Conservation (phyloP, 2,113 vertebrate species). For the Eidolon helvum region DNA sequence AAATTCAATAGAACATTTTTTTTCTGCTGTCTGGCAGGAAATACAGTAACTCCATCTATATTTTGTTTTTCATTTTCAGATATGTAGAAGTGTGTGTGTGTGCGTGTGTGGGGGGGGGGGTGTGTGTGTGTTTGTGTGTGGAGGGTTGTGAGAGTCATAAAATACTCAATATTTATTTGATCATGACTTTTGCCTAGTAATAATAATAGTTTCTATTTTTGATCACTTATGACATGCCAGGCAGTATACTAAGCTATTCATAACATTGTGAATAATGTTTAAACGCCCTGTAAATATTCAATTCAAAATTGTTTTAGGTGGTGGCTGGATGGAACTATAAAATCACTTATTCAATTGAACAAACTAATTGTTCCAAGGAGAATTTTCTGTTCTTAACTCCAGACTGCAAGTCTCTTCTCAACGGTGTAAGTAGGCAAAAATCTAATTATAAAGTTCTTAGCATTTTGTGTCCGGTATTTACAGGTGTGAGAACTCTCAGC, state of each 20-base stretch:
- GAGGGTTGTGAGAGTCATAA: background rate
- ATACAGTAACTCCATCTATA: background rate
- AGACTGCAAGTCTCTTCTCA: conserved; percentile 79
- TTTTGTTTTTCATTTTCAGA: background rate
- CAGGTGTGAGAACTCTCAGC: background rate
- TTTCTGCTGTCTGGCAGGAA: background rate
- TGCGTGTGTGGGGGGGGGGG: background rate
- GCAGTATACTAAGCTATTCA: background rate
- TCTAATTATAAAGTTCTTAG: background rate
- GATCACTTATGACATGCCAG: background rate
- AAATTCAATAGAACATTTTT: background rate
- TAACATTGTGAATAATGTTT: background rate
- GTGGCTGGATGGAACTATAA: conserved; percentile 87
- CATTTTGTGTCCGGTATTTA: background rate
- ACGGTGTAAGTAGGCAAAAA: conserved; percentile 82
- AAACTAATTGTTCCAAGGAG: conserved; percentile 90
- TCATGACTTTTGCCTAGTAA: background rate
- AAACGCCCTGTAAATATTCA: conserved; percentile 45
- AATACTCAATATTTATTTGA: background rate
- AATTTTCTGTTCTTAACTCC: conserved; percentile 83
- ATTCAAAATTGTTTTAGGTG: conserved; percentile 83
- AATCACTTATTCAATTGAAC: conserved; percentile 85
- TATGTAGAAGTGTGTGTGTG: background rate
- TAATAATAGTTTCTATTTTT: background rate
- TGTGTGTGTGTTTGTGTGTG: background rate